phyloP scores from a whole-genome alignment of 2,113 vertebrate species.

The Melanostigma gelatinosum region DNA sequence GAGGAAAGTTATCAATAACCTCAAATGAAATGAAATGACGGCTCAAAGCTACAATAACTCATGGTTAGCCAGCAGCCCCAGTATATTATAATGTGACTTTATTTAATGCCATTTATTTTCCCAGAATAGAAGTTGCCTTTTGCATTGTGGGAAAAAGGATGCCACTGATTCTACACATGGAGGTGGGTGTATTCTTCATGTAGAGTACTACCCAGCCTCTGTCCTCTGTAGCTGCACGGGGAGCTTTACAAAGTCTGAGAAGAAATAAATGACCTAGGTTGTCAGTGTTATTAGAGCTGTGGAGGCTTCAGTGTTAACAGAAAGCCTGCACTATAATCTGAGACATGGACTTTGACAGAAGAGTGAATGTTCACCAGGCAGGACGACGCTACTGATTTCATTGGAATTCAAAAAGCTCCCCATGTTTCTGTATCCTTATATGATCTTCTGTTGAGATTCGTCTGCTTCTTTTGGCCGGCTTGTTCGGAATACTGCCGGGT shows the following conservation, averaged over 20 bases:
- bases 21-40: neutral
- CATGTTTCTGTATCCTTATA: neutral
- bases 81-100: neutral
- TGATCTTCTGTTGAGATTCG: neutral
- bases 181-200: neutral
- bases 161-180: neutral
- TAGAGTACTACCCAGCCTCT: neutral
- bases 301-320: neutral
- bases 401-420: neutral
- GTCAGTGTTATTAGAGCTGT: neutral
- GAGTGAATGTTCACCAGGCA: neutral
- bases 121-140: neutral
- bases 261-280: too few species aligned
- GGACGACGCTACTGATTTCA: neutral
- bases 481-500: neutral
- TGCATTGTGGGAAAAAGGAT: neutral
- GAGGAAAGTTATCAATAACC: neutral
- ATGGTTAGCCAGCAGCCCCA: neutral
- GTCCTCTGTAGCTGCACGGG: neutral
- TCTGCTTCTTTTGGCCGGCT: neutral
- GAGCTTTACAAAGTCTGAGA: neutral
- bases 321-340: neutral
- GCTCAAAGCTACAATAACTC: neutral
- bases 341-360: neutral
- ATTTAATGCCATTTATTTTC: neutral